Conservation (phyloP, 2,113 vertebrate genomes). For the Phocoena phocoena region DNA sequence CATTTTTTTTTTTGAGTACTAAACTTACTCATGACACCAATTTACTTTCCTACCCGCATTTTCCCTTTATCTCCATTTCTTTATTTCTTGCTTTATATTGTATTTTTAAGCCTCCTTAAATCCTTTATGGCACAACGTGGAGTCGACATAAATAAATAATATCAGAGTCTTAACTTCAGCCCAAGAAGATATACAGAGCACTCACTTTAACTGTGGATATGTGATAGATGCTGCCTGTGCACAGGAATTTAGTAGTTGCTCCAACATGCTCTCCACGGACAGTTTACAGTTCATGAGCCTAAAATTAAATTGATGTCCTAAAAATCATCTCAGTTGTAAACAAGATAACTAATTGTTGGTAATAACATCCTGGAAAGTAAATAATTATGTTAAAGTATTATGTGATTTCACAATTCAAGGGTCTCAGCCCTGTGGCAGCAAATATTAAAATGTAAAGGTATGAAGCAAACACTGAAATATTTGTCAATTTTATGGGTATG, state of each 20-base stretch:
- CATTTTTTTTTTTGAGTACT: not conserved
- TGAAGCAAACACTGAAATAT: constrained; percentile 35
- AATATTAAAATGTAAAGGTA: constrained; percentile 33
- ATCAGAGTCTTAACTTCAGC: not conserved
- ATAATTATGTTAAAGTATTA: constrained; percentile 22
- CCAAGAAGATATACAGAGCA: not conserved
- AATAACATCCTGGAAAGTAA: constrained; percentile 51
- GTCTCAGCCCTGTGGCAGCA: not conserved
- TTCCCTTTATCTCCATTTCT: not conserved
- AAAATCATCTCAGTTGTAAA: constrained; percentile 48
- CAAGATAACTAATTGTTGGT: constrained; percentile 17
- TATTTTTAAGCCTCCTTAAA: constrained; percentile 35
- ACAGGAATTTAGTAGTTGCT: constrained; percentile 27
- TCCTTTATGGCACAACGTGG: not conserved
- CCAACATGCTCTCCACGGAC: not conserved
- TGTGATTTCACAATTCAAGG: constrained; percentile 18
- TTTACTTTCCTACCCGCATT: not conserved
- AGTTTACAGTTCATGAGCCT: constrained; percentile 22
- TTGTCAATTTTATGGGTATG: constrained; percentile 69
- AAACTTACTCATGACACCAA: not conserved
- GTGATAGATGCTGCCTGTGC: not conserved
- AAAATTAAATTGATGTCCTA: constrained; percentile 8
- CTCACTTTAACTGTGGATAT: not conserved
- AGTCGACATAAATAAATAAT: constrained; percentile 26
- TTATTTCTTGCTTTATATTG: not conserved